phyloP scores from a whole-genome alignment of 2,888 invertebrate species.

The Drosophila monieri region DNA sequence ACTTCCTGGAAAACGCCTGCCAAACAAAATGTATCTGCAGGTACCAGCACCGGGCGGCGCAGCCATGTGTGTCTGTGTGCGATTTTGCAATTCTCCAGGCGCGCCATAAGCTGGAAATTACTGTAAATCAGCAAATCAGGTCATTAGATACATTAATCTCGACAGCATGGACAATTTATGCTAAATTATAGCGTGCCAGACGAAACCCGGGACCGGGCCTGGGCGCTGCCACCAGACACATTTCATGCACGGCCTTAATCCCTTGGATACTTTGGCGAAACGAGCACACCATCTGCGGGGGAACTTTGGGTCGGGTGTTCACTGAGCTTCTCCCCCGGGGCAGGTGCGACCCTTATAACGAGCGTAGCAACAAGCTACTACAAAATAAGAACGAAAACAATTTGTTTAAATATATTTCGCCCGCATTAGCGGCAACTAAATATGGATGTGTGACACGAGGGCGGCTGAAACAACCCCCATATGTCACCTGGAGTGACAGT shows the following conservation, averaged over 20 bases:
- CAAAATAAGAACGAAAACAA: constrained; percentile 50
- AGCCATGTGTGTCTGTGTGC: constrained; percentile 22
- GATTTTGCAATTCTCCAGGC: constrained; percentile 34
- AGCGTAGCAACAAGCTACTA: constrained; percentile 38
- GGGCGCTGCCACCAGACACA: constrained; percentile 33
- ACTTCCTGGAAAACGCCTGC: constrained; percentile 69
- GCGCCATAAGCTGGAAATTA: constrained; percentile 72
- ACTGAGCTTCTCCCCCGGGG: constrained; percentile 9
- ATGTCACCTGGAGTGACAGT: constrained; percentile 57
- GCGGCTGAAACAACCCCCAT: constrained; percentile 33
- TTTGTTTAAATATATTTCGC: constrained; percentile 72
- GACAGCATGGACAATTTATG: constrained; percentile 78
- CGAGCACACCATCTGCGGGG: constrained; percentile 34
- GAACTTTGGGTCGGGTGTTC: constrained; percentile 18
- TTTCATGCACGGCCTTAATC: constrained; percentile 51
- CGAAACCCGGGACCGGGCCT: constrained; percentile 38
- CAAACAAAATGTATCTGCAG: constrained; percentile 63
- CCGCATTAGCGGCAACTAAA: constrained; percentile 68
- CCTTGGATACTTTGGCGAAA: constrained; percentile 54
- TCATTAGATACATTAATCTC: constrained; percentile 81
- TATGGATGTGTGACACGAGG: constrained; percentile 24
- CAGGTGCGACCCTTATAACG: constrained; percentile 72
- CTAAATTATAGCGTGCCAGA: constrained; percentile 72
- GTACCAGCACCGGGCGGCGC: constrained; percentile 46
- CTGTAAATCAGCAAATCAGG: constrained; percentile 80